Evolutionary conservation across 1,140 invertebrate species (phyloP).

Genomic region (Solenopsis fugax): DNA sequence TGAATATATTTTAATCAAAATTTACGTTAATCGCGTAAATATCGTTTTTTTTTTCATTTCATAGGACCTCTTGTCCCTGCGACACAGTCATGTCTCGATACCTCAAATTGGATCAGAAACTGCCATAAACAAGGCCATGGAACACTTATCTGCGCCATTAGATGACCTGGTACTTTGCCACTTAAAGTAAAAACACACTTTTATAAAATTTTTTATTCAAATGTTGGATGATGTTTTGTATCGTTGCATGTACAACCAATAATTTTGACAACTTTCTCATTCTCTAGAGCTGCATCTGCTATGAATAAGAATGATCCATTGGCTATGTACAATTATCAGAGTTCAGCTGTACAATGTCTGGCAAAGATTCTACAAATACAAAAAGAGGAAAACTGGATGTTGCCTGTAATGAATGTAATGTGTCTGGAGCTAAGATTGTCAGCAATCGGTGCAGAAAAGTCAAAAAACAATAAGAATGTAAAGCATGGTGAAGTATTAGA

Average conservation of each 20-base stretch:
- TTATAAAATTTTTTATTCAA: background rate
- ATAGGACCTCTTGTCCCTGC: slow-evolving; percentile 91
- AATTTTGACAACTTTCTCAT: background rate
- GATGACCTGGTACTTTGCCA: slow-evolving; percentile 94
- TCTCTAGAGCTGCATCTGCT: background rate
- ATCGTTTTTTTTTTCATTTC: slow-evolving; percentile 60
- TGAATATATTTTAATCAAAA: slow-evolving; percentile 5
- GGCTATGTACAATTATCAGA: slow-evolving; percentile 93
- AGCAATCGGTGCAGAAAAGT: slow-evolving; percentile 86
- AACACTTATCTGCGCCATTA: slow-evolving; percentile 91
- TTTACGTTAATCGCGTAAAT: slow-evolving; percentile 18
- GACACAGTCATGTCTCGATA: slow-evolving; percentile 91
- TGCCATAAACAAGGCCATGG: slow-evolving; percentile 90
- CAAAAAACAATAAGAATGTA: slow-evolving; percentile 83
- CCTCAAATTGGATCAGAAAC: slow-evolving; percentile 90
- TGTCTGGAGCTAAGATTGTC: slow-evolving; percentile 88
- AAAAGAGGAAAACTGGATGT: slow-evolving; percentile 27
- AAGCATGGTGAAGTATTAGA: slow-evolving; percentile 94
- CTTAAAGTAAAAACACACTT: slow-evolving; percentile 88
- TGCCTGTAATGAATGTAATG: slow-evolving; percentile 29
- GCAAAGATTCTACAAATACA: slow-evolving; percentile 90
- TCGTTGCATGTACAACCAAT: background rate
- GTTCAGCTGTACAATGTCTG: slow-evolving; percentile 92
- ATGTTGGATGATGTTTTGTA: slow-evolving; percentile 12
- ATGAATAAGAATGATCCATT: slow-evolving; percentile 88